Evolutionary conservation across 2,888 invertebrate species (phyloP).

Genomic region (Disparrhopalites patrizii): DNA sequence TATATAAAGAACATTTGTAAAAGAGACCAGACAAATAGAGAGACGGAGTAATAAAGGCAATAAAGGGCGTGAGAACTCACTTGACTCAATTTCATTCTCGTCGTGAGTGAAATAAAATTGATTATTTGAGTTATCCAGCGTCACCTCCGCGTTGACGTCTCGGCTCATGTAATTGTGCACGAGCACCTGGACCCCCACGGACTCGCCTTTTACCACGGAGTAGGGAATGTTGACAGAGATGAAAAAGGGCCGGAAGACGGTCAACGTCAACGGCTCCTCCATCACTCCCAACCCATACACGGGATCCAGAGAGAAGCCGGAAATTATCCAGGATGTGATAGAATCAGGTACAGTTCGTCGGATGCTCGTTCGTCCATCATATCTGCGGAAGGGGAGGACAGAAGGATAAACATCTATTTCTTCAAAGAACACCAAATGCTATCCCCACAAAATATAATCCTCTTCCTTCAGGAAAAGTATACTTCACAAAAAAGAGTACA

Average conservation of each 20-base stretch:
- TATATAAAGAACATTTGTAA: no score
- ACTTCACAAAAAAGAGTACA: no score
- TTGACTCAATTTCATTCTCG: slow-evolving; percentile 65
- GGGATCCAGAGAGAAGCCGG: slow-evolving; percentile 75
- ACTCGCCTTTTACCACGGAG: slow-evolving; percentile 83
- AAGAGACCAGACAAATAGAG: no score
- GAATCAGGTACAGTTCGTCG: slow-evolving; percentile 71
- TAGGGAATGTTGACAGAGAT: slow-evolving; percentile 82
- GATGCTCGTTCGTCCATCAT: slow-evolving; percentile 55
- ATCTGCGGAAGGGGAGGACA: no score
- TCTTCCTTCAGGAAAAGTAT: no score
- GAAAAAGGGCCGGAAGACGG: slow-evolving; percentile 79
- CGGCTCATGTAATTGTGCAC: slow-evolving; percentile 83
- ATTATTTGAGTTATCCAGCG: slow-evolving; percentile 73
- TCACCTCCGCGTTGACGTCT: slow-evolving; percentile 72
- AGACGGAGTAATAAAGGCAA: no score
- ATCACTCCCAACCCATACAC: slow-evolving; percentile 71
- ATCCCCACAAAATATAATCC: no score
- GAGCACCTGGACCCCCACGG: slow-evolving; percentile 78
- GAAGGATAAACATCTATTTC: no score
- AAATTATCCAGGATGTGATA: slow-evolving; percentile 78
- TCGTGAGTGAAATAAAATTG: slow-evolving; percentile 78
- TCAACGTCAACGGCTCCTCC: slow-evolving; percentile 57
- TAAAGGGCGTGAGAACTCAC: slow-evolving; percentile 57
- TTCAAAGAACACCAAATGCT: no score